Conservation (phyloP, 2,797 vertebrate species). For the Etheostoma nigrum region DNA sequence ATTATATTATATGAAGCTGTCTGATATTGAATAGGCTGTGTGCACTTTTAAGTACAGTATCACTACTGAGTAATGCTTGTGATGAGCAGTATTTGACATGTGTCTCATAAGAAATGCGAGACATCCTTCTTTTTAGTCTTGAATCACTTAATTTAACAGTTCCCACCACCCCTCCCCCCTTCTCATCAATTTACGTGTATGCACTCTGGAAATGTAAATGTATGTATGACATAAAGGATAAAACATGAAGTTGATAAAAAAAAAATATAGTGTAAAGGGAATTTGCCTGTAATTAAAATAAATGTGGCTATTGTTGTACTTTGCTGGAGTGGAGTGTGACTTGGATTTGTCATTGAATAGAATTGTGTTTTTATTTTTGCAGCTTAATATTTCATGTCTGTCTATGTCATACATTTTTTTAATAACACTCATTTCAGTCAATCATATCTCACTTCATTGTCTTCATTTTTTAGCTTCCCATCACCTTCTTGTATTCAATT, state of each 20-base stretch:
- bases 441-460: neutral
- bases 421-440: neutral
- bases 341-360: slow-evolving; percentile 48
- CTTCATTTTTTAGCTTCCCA: neutral
- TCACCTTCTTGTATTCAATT: neutral
- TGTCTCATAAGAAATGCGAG: slow-evolving; percentile 84
- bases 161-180: slow-evolving; percentile 20
- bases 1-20: slow-evolving; percentile 87
- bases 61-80: slow-evolving; percentile 93
- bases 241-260: slow-evolving; percentile 70
- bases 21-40: slow-evolving; percentile 88
- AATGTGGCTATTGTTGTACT: slow-evolving; percentile 91
- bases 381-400: neutral
- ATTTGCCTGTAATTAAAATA: slow-evolving; percentile 91
- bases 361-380: slow-evolving; percentile 30
- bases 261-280: slow-evolving; percentile 85
- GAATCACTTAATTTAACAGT: slow-evolving; percentile 75
- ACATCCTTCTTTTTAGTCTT: slow-evolving; percentile 72
- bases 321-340: slow-evolving; percentile 62
- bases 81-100: slow-evolving; percentile 87
- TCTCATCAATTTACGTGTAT: slow-evolving; percentile 74
- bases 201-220: slow-evolving; percentile 88
- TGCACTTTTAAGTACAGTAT: slow-evolving; percentile 90
- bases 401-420: slow-evolving; percentile 23
- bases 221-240: slow-evolving; percentile 74